These are phyloP conservation scores for Bambusicola thoracicus DNA, from an alignment of 2,113 vertebrate genomes.

Conservation along the genomic window DNA sequence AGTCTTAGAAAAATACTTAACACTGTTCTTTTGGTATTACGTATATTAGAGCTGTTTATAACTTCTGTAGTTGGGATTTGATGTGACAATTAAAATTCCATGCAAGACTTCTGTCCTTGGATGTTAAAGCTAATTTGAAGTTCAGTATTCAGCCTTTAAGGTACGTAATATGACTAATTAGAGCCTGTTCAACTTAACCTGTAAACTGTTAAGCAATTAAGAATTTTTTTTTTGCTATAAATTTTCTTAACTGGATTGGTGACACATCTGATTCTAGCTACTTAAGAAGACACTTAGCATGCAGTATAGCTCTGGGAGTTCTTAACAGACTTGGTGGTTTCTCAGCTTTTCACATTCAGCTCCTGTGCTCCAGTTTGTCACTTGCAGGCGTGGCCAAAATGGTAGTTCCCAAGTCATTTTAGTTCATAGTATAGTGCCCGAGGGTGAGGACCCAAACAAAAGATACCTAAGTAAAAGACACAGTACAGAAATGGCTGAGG, in stretches of 20 bases:
- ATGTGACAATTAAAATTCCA: background rate
- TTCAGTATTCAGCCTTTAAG: background rate
- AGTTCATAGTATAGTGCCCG: background rate
- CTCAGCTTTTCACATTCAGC: background rate
- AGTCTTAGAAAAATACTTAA: background rate
- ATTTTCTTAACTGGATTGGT: background rate
- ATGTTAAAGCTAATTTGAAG: constrained; percentile 17
- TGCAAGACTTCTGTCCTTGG: background rate
- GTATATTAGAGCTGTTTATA: background rate
- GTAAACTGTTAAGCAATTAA: too few species aligned
- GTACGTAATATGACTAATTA: background rate
- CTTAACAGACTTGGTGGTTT: background rate
- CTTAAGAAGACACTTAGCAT: background rate
- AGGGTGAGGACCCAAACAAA: background rate
- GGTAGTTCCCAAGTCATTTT: rapidly evolving
- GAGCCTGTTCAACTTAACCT: background rate
- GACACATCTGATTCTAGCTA: background rate
- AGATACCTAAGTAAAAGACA: background rate
- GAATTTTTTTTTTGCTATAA: background rate
- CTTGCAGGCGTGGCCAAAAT: background rate
- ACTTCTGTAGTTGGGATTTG: background rate
- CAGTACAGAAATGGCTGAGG: background rate
- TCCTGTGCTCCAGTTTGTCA: background rate
- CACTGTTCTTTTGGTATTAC: background rate
- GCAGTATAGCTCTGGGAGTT: background rate